Evolutionary conservation across 2,888 invertebrate genomes (phyloP), one percentile per base, ranked within the genome.

Genomic region (Drosophila gaucha): DNA sequence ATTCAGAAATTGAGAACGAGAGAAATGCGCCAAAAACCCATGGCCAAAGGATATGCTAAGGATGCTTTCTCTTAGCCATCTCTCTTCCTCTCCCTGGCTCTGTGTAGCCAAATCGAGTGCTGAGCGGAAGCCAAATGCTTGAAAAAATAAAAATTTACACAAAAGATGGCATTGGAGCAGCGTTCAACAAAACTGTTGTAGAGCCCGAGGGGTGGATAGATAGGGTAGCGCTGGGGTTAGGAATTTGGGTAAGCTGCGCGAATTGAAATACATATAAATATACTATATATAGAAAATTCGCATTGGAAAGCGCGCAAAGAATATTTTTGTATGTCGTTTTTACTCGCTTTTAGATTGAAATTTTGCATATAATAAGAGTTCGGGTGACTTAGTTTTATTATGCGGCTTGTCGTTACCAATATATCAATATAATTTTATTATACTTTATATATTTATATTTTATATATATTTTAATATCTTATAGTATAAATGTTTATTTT

Each of bases 81-180:
- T 16, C 8, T 16, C 16, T 12, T 6, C 4, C 10, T 14, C 18
- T 43, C 41, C 6, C 12, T n/a, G 35, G 33, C 16, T 44, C 35
- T 33, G n/a, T 49, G 14, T 55, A 63, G 47, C 24, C 30, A 59
- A 57, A 63, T 56, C 44, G 50, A 63, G 56, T 65, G 56, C 20
- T 28, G 30, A 50, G 38, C 59, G 47, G 20, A 57, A 58, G 70
- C 50, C 41, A 58, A 63, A 60, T 50, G 49, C 46, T 74, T 55
- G 26, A 62, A 66, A 69, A 70, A 54, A 54, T 60, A 63, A 57
- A 67, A 75, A 66, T 60, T 52, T 67, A 59, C 58, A 67, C 70
- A 74, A 80, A 74, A 78, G 70, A 77, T 69, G 80, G 55, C 80
- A 80, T 67, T 76, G 72, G 30, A 47, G 30, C 14, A 20, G 39